Evolutionary conservation across 2,797 vertebrate genomes (phyloP).

Genomic region (Eulemur coronatus): DNA sequence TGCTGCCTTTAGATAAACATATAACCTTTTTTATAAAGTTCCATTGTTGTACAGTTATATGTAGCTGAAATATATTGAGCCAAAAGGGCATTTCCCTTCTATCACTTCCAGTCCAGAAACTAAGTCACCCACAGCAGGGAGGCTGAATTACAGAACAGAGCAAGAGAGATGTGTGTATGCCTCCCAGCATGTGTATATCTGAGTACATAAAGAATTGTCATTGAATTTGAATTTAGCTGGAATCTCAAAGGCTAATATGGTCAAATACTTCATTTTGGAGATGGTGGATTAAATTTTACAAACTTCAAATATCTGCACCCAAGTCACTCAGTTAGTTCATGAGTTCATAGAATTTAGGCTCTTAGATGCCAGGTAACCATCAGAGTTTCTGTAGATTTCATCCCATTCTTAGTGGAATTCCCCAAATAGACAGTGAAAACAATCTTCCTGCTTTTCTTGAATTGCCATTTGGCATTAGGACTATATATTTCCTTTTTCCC

Average conservation of each 20-base stretch:
- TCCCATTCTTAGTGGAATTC: background rate
- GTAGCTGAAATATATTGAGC: background rate
- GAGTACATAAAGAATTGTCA: background rate
- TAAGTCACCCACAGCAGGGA: background rate
- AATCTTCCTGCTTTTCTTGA: background rate
- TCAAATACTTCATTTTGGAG: background rate
- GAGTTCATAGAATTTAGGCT: background rate
- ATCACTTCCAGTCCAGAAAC: background rate
- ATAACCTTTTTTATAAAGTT: background rate
- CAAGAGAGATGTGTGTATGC: background rate
- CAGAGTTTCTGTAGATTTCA: background rate
- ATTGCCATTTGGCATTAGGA: background rate
- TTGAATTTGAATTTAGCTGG: background rate
- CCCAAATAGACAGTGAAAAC: background rate
- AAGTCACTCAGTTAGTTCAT: background rate
- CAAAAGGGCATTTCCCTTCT: background rate
- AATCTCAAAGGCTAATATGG: background rate
- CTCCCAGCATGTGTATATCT: background rate
- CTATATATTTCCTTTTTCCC: background rate
- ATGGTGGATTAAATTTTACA: background rate
- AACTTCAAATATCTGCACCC: background rate
- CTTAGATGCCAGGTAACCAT: background rate
- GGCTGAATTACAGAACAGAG: background rate
- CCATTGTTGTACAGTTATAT: background rate
- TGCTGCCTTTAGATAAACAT: background rate